Evolutionary conservation across 2,888 invertebrate species (phyloP).

Genomic region (Aphidius colemani): DNA sequence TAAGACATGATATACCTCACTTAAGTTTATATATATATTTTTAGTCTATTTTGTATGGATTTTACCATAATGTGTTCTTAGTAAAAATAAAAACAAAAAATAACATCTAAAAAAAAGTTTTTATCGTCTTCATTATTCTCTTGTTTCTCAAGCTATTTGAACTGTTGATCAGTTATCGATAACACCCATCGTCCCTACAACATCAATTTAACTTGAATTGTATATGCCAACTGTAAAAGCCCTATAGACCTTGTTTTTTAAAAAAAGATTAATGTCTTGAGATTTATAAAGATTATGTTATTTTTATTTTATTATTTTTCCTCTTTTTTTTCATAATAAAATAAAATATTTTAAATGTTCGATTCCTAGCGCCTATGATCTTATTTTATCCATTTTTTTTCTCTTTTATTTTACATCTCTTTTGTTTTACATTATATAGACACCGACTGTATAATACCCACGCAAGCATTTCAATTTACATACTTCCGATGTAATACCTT

Average conservation of each 20-base stretch:
- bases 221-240: conserved; percentile 1
- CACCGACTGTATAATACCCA: conserved; percentile 25
- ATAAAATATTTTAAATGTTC: conserved; percentile 21
- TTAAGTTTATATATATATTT: too few species aligned
- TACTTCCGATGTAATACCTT: conserved; percentile 33
- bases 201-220: conserved; percentile 2
- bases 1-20: too few species aligned
- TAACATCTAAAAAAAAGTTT: too few species aligned
- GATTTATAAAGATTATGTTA: conserved; percentile 2
- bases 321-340: conserved; percentile 1
- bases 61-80: too few species aligned
- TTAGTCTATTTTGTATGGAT: too few species aligned
- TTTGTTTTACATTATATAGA: neutral
- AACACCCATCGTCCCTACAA: conserved; percentile 19
- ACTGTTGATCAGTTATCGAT: conserved; percentile 17
- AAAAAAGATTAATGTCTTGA: too few species aligned
- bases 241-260: neutral
- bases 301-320: conserved; percentile 24
- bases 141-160: neutral
- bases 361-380: conserved; percentile 20
- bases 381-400: conserved; percentile 18
- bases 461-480: conserved; percentile 37
- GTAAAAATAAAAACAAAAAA: too few species aligned
- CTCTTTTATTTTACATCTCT: conserved; percentile 9
- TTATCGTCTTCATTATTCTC: conserved; percentile 4